Base-by-base conservation (phyloP, 2,113 vertebrate species). In the Chitala chitala region DNA sequence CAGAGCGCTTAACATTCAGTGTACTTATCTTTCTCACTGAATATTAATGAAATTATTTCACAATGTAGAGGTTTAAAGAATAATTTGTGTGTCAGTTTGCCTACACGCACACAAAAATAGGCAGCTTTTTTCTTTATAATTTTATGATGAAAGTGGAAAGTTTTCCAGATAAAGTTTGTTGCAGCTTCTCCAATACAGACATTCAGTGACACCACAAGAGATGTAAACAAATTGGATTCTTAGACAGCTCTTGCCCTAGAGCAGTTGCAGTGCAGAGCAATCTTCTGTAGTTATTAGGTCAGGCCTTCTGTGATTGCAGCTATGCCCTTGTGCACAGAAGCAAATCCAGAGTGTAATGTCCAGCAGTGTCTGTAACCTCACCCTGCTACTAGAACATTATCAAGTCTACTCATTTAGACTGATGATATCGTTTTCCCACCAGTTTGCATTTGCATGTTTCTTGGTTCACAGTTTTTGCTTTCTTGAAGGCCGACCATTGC, bases 221-320 rank as follows among this genome's bases (percentile, higher is more conserved):
- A 74, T 66, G 73, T 38, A 74, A 66, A 74, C 73, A 74, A 74
- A 74, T 68, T 74, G 73, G 63, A 74, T 74, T 68, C 50, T 66
- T 63, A 74, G 50, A 74, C 61, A 66, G 61, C 59, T 74, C 73
- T 42, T 42, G 59, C 73, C 73, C 73, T 40, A 44, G 63, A 74
- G 73, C 73, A 17, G 63, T 42, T 29, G 73, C 73, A 74, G 59
- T 31, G 17, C 31, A 55, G 31, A 55, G 61, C 36, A 74, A 74
- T 74, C 59, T 74, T 65, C 46, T 66, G 46, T 31, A 66, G 50
- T 66, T 74, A 74, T 74, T 74, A 74, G 73, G 73, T 68, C 73
- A 74, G 50, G 73, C 26, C 73, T 68, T 74, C 63, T 46, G 63
- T 66, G 73, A 55, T 44, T 55, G 33, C 22, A 53, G 38, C 73